phyloP scores from a whole-genome alignment of 2,888 invertebrate species.

The Volucella inflata region DNA sequence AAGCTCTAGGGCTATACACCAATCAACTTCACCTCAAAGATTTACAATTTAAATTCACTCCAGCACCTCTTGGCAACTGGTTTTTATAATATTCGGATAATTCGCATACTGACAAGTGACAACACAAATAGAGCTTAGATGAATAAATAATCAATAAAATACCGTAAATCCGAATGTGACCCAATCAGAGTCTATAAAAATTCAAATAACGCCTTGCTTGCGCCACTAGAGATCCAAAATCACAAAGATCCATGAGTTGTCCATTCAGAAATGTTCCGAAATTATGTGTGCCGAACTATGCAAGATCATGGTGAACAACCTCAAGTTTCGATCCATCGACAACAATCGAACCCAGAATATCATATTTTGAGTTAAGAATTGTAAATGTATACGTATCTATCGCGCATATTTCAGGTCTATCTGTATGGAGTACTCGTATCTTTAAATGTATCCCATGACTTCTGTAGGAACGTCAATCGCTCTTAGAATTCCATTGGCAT shows the following conservation, averaged over 20 bases:
- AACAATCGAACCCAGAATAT: slow-evolving; percentile 28
- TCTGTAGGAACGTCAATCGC: slow-evolving; percentile 9
- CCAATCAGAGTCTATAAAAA: too few relatives aligned
- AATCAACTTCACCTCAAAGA: slow-evolving; percentile 74
- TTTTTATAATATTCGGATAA: too few relatives aligned
- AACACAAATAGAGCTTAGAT: too few relatives aligned
- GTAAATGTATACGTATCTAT: too few relatives aligned
- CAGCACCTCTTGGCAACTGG: not conserved
- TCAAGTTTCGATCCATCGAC: slow-evolving; percentile 4
- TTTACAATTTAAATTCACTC: slow-evolving; percentile 68
- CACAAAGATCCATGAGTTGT: too few relatives aligned
- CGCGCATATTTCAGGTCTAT: too few relatives aligned
- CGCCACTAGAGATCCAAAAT: too few relatives aligned
- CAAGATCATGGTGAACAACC: slow-evolving; percentile 57
- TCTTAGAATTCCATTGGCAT: slow-evolving; percentile 63
- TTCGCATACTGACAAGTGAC: too few relatives aligned
- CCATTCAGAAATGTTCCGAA: too few relatives aligned
- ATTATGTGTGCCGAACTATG: slow-evolving; percentile 13
- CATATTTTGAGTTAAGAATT: slow-evolving; percentile 37
- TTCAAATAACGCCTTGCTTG: too few relatives aligned
- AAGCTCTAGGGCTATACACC: slow-evolving; percentile 43
- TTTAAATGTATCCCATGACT: slow-evolving; percentile 14
- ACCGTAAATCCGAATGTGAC: too few relatives aligned
- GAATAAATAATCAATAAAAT: too few relatives aligned
- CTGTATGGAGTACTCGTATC: not conserved